Conservation (phyloP, 2,888 invertebrate species). For the Doris montereyensis region DNA sequence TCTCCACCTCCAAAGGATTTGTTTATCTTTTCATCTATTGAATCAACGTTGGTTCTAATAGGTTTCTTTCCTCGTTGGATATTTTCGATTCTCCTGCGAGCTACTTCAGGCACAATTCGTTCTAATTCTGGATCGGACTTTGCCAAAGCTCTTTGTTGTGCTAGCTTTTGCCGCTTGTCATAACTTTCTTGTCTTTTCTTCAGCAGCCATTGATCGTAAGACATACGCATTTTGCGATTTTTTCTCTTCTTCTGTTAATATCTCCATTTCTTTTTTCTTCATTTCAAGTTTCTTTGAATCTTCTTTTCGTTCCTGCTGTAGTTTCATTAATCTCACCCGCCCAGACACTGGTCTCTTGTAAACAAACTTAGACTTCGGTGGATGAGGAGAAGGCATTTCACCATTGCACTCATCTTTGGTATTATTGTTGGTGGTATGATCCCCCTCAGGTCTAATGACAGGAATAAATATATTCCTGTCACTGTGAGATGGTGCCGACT, state of each 20-base stretch:
- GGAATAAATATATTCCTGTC: slow-evolving; percentile 16
- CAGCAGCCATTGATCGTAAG: slow-evolving; percentile 63
- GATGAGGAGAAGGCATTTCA: slow-evolving; percentile 22
- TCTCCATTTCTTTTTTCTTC: slow-evolving; percentile 41
- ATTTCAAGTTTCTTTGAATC: slow-evolving; percentile 46
- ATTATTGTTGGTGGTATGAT: background rate
- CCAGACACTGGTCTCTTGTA: slow-evolving; percentile 64
- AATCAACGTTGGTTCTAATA: slow-evolving; percentile 54
- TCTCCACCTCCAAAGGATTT: slow-evolving; percentile 56
- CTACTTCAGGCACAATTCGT: slow-evolving; percentile 57
- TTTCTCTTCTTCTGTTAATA: slow-evolving; percentile 41
- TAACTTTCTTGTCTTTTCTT: slow-evolving; percentile 56
- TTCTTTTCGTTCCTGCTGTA: slow-evolving; percentile 40
- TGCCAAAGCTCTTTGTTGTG: slow-evolving; percentile 52
- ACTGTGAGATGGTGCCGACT: background rate
- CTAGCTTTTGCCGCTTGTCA: slow-evolving; percentile 50
- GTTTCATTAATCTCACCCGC: slow-evolving; percentile 50
- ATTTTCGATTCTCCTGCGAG: slow-evolving; percentile 56
- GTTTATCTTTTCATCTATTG: slow-evolving; percentile 52
- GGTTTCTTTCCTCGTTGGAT: slow-evolving; percentile 53
- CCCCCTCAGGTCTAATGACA: slow-evolving; percentile 8
- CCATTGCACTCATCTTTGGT: background rate
- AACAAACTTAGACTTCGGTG: slow-evolving; percentile 59
- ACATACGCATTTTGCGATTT: slow-evolving; percentile 53
- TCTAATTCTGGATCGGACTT: slow-evolving; percentile 64